Evolutionary conservation across 2,797 vertebrate species (phyloP), one percentile per base, ranked within the genome.

Genomic region (Crenuchus spilurus): DNA sequence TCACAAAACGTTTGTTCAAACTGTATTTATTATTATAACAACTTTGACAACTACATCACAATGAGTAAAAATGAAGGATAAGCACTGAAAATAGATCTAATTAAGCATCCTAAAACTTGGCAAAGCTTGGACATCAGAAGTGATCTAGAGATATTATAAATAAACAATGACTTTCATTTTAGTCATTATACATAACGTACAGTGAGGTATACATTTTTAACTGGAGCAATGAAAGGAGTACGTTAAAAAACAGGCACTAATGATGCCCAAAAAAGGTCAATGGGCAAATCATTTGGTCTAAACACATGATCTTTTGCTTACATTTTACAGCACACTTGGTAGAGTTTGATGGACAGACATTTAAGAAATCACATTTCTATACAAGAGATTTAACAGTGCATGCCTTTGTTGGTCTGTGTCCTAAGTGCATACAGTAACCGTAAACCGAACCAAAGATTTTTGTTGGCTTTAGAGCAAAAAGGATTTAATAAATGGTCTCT

Each of bases 101-200:
- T 65, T 18, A 33, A 20, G 49, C 54, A 68, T 64, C 35, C 31
- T 78, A 61, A 72, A 65, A 78, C 67, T 39, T 48, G 13, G 39
- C 37, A 39, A 74, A 74, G 42, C n/a, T 49, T n/a, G 4, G 33
- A 44, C 42, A 26, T 37, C n/a, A 46, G 31, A 48, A 16, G 35
- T 22, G 44, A 48, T 11, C 4, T 24, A 10, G 35, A 4, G 4
- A 37, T 4, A 30, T 11, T 3, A 26, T 1, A 26, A 31, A 55
- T 57, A 14, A 60, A 35, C 18, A 22, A 18, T 39, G 11, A 24
- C 1, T 6, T 16, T 54, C 31, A 37, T 20, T 11, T 39, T 6
- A 37, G 35, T 46, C 42, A 44, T 42, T 63, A 14, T 54, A 20
- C 65, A 46, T 69, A 63, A 22, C 22, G 52, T 8, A 65, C 2